These are phyloP conservation scores for Philhelius pedissequus DNA, from an alignment of 2,888 invertebrate genomes.

Conservation along the genomic window DNA sequence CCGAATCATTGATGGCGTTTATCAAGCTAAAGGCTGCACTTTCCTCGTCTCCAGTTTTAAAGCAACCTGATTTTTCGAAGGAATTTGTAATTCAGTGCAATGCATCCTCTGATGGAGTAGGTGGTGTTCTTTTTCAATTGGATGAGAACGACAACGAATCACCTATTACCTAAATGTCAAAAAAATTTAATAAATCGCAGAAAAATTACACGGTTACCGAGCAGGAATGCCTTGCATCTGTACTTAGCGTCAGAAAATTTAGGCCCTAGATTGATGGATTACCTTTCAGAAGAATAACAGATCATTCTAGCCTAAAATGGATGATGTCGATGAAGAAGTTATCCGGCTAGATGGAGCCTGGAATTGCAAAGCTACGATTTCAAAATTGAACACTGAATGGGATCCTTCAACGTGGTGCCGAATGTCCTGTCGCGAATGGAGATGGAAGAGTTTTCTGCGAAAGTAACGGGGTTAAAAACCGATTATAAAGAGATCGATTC, in stretches of 20 bases:
- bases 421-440: background rate
- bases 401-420: background rate
- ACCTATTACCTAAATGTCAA: too few species aligned
- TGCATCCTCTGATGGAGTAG: background rate
- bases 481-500: too few species aligned
- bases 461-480: too few species aligned
- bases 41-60: background rate
- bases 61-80: background rate
- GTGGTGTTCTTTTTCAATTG: too few species aligned
- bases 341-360: background rate
- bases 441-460: too few species aligned
- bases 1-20: background rate
- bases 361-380: background rate
- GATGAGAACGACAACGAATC: too few species aligned
- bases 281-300: background rate
- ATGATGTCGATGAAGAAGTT: background rate
- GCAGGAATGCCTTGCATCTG: too few species aligned
- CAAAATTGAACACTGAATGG: background rate
- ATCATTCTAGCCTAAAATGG: background rate
- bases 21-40: background rate
- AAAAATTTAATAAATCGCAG: too few species aligned
- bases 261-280: too few species aligned
- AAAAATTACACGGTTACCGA: background rate
- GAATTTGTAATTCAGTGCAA: background rate
- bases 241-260: background rate